Percentiles rank a stretch among this genome's conserved stretches.
These are phyloP conservation scores for Macrobrachium rosenbergii DNA, from an alignment of 1,140 invertebrate species.

Conservation along the genomic window DNA sequence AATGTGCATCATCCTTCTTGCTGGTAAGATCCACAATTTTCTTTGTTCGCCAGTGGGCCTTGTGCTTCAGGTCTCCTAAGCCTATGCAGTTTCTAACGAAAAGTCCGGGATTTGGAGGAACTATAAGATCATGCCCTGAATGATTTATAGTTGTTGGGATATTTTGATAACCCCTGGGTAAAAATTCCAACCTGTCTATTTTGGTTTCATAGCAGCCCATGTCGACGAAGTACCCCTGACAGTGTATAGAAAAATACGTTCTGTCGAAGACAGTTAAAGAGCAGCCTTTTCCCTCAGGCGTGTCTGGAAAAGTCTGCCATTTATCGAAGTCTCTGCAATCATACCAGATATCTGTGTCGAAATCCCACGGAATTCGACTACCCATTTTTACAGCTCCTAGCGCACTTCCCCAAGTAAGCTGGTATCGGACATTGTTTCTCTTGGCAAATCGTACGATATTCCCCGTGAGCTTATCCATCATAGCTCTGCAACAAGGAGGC, in stretches of 20 bases:
- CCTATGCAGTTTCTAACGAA: slow-evolving; percentile 31
- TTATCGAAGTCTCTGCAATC: not conserved
- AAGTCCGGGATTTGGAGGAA: slow-evolving; percentile 34
- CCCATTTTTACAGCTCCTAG: slow-evolving; percentile 22
- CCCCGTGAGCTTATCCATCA: not conserved
- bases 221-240: not conserved
- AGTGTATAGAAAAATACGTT: not conserved
- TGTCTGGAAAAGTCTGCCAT: not conserved
- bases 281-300: not conserved
- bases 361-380: slow-evolving; percentile 7
- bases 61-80: slow-evolving; percentile 35
- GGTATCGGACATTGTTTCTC: not conserved
- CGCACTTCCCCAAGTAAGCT: not conserved
- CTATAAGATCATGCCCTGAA: not conserved
- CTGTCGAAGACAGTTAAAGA: no score
- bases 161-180: not conserved
- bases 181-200: not conserved
- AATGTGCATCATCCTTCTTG: no score
- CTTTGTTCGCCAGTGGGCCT: slow-evolving; percentile 1
- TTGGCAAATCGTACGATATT: not conserved
- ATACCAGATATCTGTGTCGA: not conserved
- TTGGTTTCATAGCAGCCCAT: not conserved
- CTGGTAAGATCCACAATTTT: no score
- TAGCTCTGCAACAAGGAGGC: slow-evolving; percentile 12
- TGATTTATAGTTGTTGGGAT: slow-evolving; percentile 14